Percentiles rank a stretch among this genome's conserved stretches.
Conservation (phyloP, 2,888 invertebrate species). For the Drosophila austrosaltans region DNA sequence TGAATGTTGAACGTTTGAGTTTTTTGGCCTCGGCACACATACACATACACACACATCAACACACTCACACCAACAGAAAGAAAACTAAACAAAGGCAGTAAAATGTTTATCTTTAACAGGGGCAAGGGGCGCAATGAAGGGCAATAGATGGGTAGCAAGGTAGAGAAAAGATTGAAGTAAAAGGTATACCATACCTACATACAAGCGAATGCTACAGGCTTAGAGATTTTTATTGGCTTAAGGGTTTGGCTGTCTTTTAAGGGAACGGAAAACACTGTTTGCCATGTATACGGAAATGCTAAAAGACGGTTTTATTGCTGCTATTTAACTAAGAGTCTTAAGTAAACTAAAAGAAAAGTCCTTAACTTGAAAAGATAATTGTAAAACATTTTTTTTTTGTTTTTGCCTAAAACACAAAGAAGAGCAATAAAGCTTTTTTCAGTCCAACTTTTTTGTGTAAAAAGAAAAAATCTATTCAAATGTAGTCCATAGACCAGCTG, state of each 20-base stretch:
- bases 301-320: constrained; percentile 1
- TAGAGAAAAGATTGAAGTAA: constrained; percentile 14
- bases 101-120: constrained; percentile 34
- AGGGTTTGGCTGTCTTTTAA: constrained; percentile 17
- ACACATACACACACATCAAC: background rate
- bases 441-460: too few relatives aligned
- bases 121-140: background rate
- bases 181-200: background rate
- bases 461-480: too few relatives aligned
- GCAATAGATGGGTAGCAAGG: constrained; percentile 12
- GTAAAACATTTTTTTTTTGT: too few relatives aligned
- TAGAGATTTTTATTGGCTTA: constrained; percentile 45
- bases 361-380: too few relatives aligned
- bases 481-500: too few relatives aligned
- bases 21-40: background rate
- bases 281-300: constrained; percentile 1
- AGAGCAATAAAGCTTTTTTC: too few relatives aligned
- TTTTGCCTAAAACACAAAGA: too few relatives aligned
- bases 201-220: constrained; percentile 47
- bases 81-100: constrained; percentile 50
- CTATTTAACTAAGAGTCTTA: constrained; percentile 3
- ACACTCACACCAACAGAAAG: constrained; percentile 2
- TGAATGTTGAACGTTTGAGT: constrained; percentile 20
- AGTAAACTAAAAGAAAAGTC: background rate
- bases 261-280: background rate